Base-by-base conservation (phyloP, 2,888 invertebrate genomes). In the Epirrhoe tristata region DNA sequence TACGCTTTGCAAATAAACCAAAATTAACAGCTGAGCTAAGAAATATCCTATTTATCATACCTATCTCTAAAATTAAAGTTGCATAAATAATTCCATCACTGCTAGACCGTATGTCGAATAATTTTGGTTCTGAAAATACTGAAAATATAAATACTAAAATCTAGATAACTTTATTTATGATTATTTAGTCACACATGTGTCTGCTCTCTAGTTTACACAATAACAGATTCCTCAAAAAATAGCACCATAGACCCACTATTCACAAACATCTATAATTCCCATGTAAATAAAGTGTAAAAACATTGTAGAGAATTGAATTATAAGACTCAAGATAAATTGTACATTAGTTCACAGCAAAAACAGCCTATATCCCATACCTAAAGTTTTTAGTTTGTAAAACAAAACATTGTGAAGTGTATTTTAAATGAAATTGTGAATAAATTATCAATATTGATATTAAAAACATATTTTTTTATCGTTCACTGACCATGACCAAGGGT, bases 341-440 rank as follows among this genome's bases (percentile, higher is more conserved):
- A 89, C 87, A 90, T 84, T 91, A 91, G 89, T 79, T 82, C 88
- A 87, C 83, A 81, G 81, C 89, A 87, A 81, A 87, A 84, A 4
- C 86, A 89, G 85, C 87, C 89, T 88, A 88, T 91, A 91, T 90
- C 89, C 91, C 82, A 87, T 92, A 91, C 89, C 90, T 91, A 91
- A 91, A 87, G 81, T 90, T 92, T 91, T 92, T 91, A 93, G 91
- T 93, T 93, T 89, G 81, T 89, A 90, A 91, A 91, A 90, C 88
- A 84, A 87, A 89, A 89, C 88, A 89, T 91, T 92, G 92, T 93
- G 92, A 93, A 92, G 86, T 93, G 93, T 93, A 93, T 93, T 93
- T 93, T 93, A 93, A 92, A 92, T 92, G 90, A 93, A 93, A 92
- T 92, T 93, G 93, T 93, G 91, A 93, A 92, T 93, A 93, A 93